Evolutionary conservation across 2,888 invertebrate genomes (phyloP).

Genomic region (Ditylenchus weischeri): DNA sequence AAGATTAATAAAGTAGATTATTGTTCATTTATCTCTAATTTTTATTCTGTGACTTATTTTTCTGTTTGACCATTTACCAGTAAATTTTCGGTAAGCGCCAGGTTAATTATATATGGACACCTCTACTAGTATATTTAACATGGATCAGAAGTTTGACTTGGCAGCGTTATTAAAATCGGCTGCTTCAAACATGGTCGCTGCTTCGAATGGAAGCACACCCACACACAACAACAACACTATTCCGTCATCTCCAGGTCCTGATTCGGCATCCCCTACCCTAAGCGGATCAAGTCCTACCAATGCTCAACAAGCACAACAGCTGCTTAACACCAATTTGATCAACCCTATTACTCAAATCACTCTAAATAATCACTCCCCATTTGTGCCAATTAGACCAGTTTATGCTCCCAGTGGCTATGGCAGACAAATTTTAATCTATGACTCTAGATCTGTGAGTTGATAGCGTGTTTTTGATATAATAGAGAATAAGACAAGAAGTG

Average conservation of each 20-base stretch:
- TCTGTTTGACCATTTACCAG: background rate
- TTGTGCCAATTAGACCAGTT: constrained; percentile 30
- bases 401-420: constrained; percentile 45
- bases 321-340: constrained; percentile 2
- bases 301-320: background rate
- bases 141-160: constrained; percentile 24
- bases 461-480: background rate
- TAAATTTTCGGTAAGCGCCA: background rate
- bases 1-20: no score
- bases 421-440: constrained; percentile 46
- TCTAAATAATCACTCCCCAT: constrained; percentile 23
- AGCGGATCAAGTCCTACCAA: background rate
- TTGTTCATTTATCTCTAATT: background rate
- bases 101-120: no score
- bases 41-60: constrained; percentile 12
- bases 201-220: background rate
- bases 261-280: background rate
- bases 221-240: constrained; percentile 13
- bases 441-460: constrained; percentile 30
- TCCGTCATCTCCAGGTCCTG: background rate
- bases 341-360: constrained; percentile 8
- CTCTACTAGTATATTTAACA: constrained; percentile 5
- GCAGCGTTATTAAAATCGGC: constrained; percentile 23
- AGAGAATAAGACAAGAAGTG: background rate
- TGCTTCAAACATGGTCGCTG: constrained; percentile 6